phyloP scores from a whole-genome alignment of 2,888 invertebrate genomes.

The Ophioninae sp. region DNA sequence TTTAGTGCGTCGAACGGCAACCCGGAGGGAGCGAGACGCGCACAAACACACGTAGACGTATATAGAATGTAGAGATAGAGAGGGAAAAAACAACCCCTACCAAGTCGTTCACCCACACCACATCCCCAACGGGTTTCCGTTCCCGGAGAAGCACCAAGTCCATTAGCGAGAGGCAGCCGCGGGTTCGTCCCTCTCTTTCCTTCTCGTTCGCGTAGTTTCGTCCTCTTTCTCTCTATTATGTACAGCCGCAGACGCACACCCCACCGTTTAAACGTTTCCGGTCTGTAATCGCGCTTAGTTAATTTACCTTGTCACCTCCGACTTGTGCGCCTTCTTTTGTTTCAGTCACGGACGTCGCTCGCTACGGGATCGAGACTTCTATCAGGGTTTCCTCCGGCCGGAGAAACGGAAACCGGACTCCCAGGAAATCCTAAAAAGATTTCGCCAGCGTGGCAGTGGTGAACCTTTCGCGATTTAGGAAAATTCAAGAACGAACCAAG shows the following conservation, averaged over 20 bases:
- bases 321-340: slow-evolving; percentile 66
- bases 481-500: background rate
- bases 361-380: slow-evolving; percentile 22
- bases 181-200: slow-evolving; percentile 32
- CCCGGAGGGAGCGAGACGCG: slow-evolving; percentile 48
- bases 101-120: slow-evolving; percentile 30
- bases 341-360: slow-evolving; percentile 64
- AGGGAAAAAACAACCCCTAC: slow-evolving; percentile 66
- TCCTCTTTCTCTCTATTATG: slow-evolving; percentile 19
- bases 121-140: slow-evolving; percentile 52
- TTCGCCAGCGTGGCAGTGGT: too few species aligned
- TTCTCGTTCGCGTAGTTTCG: slow-evolving; percentile 29
- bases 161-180: slow-evolving; percentile 51
- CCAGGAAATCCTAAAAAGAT: background rate
- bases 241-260: slow-evolving; percentile 35
- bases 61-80: slow-evolving; percentile 29
- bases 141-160: slow-evolving; percentile 51
- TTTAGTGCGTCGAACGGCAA: slow-evolving; percentile 52
- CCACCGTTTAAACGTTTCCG: slow-evolving; percentile 74
- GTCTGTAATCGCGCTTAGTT: slow-evolving; percentile 74
- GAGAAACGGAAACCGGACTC: slow-evolving; percentile 6
- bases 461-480: slow-evolving; percentile 24
- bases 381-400: background rate
- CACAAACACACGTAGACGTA: background rate
- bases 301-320: slow-evolving; percentile 70